Evolutionary conservation across 2,113 vertebrate genomes (phyloP), one percentile per base, ranked within the genome.

Genomic region (Nothocercus julius): DNA sequence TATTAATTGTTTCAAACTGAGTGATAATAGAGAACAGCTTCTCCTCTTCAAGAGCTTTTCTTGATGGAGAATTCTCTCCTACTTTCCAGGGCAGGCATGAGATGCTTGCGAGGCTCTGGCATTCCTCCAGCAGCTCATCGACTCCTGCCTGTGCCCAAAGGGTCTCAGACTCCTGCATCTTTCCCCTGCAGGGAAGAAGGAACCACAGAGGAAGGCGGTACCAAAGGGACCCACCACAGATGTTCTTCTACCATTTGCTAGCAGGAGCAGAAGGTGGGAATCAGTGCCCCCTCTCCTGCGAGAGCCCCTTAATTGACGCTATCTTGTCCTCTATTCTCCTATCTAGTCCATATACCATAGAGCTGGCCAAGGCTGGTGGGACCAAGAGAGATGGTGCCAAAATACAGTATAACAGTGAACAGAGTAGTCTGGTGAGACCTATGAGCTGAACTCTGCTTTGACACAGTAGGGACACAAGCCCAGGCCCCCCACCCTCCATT

Each of bases 51-150:
- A 66, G 49, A 53, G n/a, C n/a, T 78, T 42, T 73, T 53, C 32
- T 74, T 25, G 49, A 38, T 59, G 66, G 27, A 56, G 30, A 54
- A 85, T 54, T 13, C 30, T 53, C 76, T 78, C 30, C 53, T 81
- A 25, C 34, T 82, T 85, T 68, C 88, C 53, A 61, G 70, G 40
- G 7, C 42, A 3, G 7, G 7, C 6, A 2, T 2, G 54, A 66
- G 51, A 13, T 25, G 6, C 49, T 3, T 4, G 14, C 66, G 54
- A 75, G 54, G 80, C 80, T 67, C 79, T 72, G 67, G 80, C 75
- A 67, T 13, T 56, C 21, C 56, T 63, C 49, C 91, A 82, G 93
- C 56, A 59, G 79, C 80, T 90, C 95, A 9, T n/a, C 44, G 62
- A 21, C 28, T 15, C 30, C 68, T 74, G 83, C 34, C 75, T 5